phyloP scores from a whole-genome alignment of 1,140 invertebrate species.

The Drosophila busckii region DNA sequence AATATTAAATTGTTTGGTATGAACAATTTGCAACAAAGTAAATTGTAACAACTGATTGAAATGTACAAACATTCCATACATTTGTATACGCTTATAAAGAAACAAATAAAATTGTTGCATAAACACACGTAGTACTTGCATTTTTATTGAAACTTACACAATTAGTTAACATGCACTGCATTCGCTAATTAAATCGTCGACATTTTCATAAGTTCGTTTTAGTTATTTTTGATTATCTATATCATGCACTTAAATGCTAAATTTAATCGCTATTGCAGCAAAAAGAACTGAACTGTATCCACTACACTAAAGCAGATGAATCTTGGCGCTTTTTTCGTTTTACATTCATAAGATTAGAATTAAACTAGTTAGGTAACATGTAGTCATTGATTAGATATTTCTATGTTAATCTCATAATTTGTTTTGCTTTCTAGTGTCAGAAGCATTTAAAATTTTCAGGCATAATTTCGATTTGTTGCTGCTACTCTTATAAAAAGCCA shows the following conservation, averaged over 20 bases:
- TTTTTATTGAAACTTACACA: conserved; percentile 65
- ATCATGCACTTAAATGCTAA: conserved; percentile 20
- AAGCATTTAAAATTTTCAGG: conserved; percentile 13
- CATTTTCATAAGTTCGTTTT: conserved; percentile 19
- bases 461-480: conserved; percentile 21
- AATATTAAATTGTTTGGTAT: too few species aligned
- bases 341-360: conserved; percentile 19
- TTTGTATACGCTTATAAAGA: too few species aligned
- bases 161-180: conserved; percentile 68
- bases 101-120: too few species aligned
- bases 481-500: conserved; percentile 45
- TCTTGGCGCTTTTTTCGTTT: conserved; percentile 11
- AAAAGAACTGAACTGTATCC: conserved; percentile 26
- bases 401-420: conserved; percentile 46
- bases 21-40: too few species aligned
- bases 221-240: conserved; percentile 46
- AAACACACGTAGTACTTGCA: conserved; percentile 20
- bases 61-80: too few species aligned
- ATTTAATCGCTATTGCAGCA: conserved; percentile 32
- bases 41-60: too few species aligned
- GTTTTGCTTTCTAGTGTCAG: conserved; percentile 21
- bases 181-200: conserved; percentile 43
- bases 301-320: too few species aligned
- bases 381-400: conserved; percentile 54
- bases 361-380: conserved; percentile 68